A percentile compares a stretch with the other conserved stretches of the same genome.
Evolutionary conservation across 2,888 invertebrate genomes (phyloP).

Genomic region (Drosophila algonquin): DNA sequence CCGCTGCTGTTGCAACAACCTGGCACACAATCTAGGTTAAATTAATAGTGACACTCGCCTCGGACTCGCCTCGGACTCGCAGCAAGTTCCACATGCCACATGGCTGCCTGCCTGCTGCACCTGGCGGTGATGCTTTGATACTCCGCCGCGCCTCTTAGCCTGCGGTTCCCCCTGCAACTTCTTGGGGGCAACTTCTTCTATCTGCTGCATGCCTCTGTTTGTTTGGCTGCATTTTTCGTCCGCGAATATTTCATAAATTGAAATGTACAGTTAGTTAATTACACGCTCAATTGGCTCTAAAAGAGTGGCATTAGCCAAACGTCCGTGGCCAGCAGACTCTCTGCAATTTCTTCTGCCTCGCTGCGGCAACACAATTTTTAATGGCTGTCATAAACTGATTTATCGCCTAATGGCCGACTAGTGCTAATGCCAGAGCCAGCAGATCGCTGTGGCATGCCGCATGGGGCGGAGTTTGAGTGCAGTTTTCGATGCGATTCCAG

Average conservation of each 20-base stretch:
- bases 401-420: conserved; percentile 54
- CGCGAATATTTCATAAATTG: conserved; percentile 74
- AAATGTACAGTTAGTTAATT: conserved; percentile 80
- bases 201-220: conserved; percentile 17
- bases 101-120: conserved; percentile 43
- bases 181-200: conserved; percentile 44
- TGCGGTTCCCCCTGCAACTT: conserved; percentile 24
- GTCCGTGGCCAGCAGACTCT: too few species aligned
- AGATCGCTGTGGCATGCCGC: neutral
- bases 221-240: conserved; percentile 30
- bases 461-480: conserved; percentile 6
- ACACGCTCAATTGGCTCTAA: conserved; percentile 74
- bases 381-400: conserved; percentile 68
- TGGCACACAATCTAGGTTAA: conserved; percentile 76
- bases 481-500: neutral
- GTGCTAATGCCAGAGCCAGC: neutral
- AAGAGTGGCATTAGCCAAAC: conserved; percentile 66
- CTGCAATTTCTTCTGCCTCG: conserved; percentile 48
- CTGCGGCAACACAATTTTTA: conserved; percentile 53
- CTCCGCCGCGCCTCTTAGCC: conserved; percentile 1
- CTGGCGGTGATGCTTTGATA: conserved; percentile 60
- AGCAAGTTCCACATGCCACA: conserved; percentile 38
- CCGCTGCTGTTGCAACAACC: conserved; percentile 19
- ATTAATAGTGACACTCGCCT: conserved; percentile 81
- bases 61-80: conserved; percentile 58